phyloP scores from a whole-genome alignment of 2,797 vertebrate genomes.

The Cephalopachus bancanus region DNA sequence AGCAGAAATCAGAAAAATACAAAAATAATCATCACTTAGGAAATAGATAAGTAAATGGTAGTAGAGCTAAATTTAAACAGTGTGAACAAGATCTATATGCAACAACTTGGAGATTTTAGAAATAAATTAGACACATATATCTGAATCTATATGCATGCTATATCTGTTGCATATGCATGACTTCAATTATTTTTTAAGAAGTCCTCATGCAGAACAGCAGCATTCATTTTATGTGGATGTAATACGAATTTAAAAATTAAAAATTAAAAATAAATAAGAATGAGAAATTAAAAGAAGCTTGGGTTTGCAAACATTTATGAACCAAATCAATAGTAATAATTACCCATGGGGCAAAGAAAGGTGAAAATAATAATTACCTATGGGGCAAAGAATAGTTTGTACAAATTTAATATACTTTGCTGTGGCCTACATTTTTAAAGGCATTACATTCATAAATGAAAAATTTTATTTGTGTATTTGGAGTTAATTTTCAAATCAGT shows the following conservation, averaged over 20 bases:
- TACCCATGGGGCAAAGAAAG: not conserved
- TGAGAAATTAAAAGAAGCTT: not conserved
- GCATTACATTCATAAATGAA: not conserved
- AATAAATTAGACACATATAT: not conserved
- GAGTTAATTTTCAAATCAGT: constrained; percentile 36
- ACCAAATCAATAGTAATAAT: not conserved
- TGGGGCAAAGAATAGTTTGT: not conserved
- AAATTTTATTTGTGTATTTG: not conserved
- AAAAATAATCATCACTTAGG: not conserved
- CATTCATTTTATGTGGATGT: not conserved
- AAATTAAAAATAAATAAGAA: no score
- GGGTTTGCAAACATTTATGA: not conserved
- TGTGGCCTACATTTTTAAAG: constrained; percentile 5
- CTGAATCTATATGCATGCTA: not conserved
- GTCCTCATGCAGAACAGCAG: not conserved
- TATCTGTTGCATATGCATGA: not conserved
- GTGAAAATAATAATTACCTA: not conserved
- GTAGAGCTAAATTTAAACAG: not conserved
- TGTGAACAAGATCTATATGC: not conserved
- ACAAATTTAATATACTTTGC: not conserved
- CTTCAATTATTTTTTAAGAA: not conserved
- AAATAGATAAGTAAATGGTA: not conserved
- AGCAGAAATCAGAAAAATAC: not conserved
- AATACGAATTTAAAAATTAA: not conserved
- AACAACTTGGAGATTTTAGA: not conserved